Evolutionary conservation across 2,888 invertebrate species (phyloP).

Genomic region (Oxyteleia sp.): DNA sequence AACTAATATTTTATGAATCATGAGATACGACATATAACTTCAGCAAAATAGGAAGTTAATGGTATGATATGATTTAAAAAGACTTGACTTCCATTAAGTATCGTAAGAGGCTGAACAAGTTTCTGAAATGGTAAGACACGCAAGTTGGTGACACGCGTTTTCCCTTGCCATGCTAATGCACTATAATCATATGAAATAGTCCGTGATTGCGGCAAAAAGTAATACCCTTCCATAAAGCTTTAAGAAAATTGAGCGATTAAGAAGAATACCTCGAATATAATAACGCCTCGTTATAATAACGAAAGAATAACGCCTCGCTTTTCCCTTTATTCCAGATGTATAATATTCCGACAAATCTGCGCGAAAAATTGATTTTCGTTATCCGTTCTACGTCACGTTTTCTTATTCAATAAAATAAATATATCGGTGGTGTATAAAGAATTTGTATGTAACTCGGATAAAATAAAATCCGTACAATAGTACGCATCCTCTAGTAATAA

Average conservation of each 20-base stretch:
- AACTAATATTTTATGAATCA: too few species aligned
- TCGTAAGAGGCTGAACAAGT: not conserved
- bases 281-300: too few species aligned
- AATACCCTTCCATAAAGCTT: not conserved
- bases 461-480: too few species aligned
- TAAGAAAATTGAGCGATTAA: conserved; percentile 15
- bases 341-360: not conserved
- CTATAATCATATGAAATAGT: not conserved
- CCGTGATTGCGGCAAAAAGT: not conserved
- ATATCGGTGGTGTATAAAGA: not conserved
- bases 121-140: not conserved
- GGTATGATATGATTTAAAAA: too few species aligned
- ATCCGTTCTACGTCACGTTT: not conserved
- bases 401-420: not conserved
- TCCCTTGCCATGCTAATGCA: not conserved
- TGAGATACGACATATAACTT: too few species aligned
- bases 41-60: too few species aligned
- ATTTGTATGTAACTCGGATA: not conserved
- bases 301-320: not conserved
- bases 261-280: too few species aligned
- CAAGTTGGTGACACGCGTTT: not conserved
- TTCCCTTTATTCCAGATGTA: not conserved
- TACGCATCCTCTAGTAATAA: too few species aligned
- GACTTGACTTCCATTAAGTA: not conserved
- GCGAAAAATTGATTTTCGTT: conserved; percentile 8